Conservation (phyloP, 1,140 invertebrate species). For the Drosophila nigromelanica region DNA sequence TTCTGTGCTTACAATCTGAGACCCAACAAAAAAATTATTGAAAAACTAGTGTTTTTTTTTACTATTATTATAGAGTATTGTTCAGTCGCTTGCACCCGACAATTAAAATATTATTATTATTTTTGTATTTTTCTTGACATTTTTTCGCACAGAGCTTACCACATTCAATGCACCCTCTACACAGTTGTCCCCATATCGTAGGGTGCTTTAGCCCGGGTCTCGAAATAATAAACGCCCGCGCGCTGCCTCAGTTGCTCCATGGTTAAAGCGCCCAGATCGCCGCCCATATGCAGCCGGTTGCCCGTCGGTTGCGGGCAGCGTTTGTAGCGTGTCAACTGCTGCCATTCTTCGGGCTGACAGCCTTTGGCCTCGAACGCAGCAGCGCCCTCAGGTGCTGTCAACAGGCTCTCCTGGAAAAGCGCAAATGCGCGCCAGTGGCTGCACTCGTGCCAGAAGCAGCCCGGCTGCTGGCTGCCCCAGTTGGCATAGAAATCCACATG, state of each 20-base stretch:
- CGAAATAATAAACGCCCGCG: constrained; percentile 83
- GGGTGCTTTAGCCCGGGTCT: constrained; percentile 82
- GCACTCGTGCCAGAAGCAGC: constrained; percentile 85
- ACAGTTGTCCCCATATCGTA: constrained; percentile 50
- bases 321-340: constrained; percentile 59
- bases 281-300: constrained; percentile 54
- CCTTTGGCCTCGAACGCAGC: constrained; percentile 42
- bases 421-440: constrained; percentile 85
- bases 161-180: constrained; percentile 1
- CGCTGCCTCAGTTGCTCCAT: constrained; percentile 56
- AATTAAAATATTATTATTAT: constrained; percentile 33
- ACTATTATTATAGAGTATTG: too few relatives aligned
- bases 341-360: constrained; percentile 59
- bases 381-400: not conserved
- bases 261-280: constrained; percentile 54
- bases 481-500: constrained; percentile 90
- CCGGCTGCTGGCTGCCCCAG: constrained; percentile 88
- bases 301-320: constrained; percentile 54
- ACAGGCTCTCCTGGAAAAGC: constrained; percentile 86
- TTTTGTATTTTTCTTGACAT: constrained; percentile 20
- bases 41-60: too few relatives aligned
- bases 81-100: too few relatives aligned
- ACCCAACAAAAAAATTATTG: too few relatives aligned
- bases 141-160: too few relatives aligned
- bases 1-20: too few relatives aligned